Base-by-base conservation (phyloP, 2,888 invertebrate species). In the Drosophila anomalipes region DNA sequence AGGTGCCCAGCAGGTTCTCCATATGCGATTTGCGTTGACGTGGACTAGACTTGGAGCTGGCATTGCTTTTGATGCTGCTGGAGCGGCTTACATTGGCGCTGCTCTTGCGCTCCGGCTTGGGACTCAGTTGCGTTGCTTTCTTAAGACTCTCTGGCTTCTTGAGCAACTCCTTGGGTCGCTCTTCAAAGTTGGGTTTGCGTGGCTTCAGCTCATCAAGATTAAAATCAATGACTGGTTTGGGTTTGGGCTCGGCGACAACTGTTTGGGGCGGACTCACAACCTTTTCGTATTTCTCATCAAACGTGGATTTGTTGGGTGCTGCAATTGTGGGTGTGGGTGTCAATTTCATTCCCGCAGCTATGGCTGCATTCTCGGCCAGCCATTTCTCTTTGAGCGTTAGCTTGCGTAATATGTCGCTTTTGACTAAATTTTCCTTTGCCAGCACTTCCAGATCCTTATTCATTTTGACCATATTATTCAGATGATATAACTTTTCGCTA, bases 361-460 rank as follows among this genome's bases (percentile, higher is more conserved):
- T 90, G 9, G 86, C 77, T 0, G 83, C 83, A 74, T 89, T 90
- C 62, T 93, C 91, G 7, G 93, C 91, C 56, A 94, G 72, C 94
- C 94, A 94, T 74, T 94, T 92, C 61, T 94, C 93, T 66, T 94
- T 94, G 19, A 94, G 83, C 1, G 92, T 92, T 2, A 93, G 73
- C 74, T 94, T 94, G 56, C 91, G 93, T 63, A 93, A 83, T 44
- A 94, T 94, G 69, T 94, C 94, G 70, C 92, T 93, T 58, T 91
- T 93, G 4, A 93, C 93, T 12, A 93, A 74, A 74, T 92, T 93
- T 49, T 93, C 93, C 61, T 93, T 93, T 58, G 92, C 92, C 70
- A 93, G 73, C 51, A 86, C 91, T 58, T 93, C 92, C 5, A 93
- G 82, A 68, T 93, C 93, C 56, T 93, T 93, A 60, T 91, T 93